Base-by-base conservation (phyloP, 30 jellyfish, hydroid and myxozoan genomes). In the Phacellophora camtschatica region DNA sequence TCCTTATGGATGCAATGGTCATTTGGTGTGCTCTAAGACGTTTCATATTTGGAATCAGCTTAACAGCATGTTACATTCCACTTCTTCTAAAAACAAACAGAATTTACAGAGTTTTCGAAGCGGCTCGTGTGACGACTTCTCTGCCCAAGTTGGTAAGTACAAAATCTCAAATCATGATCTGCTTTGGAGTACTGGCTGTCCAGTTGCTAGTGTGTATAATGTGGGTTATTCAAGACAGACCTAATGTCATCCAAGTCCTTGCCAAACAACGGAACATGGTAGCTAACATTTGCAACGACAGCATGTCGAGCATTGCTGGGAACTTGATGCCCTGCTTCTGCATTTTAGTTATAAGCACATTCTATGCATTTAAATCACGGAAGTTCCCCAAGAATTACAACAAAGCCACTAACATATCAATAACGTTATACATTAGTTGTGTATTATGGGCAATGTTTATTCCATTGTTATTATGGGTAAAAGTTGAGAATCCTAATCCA, bases 311-410 rank as follows among this genome's bases (percentile, higher is more conserved):
- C 5, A 63, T 73, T 37, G 67, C 86, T 5, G 5, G 83, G 48
- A 90, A 90, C 42, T 66, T 84, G 3, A 51, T 84, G 9, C 78
- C 89, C 19, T 84, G 97, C 30, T 53, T 73, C 50, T 94, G 80
- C 13, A 59, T 90, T 66, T 48, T 84, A 77, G 72, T 84, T 6
- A 61, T 82, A 10, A 43, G 98, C 56, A 84, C 98, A 16, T 84
- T 50, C 5, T 90, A 84, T 74, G 96, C 98, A 28, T 90, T 90
- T 73, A 90, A 90, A 62, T 74, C 98, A 33, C 70, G 98, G 32
- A 90, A 90, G 32, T 78, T 90, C 18, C 98, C 98, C 0, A 87
- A 83, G 68, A 90, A 95, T 29, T 90, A 45, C 90, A 90, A 85
- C 51, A 96, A 90, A 45, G 81, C 93, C 3, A 56, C 66, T 48